phyloP scores from a whole-genome alignment of 2,888 invertebrate species.

The Drosophila demipolita region DNA sequence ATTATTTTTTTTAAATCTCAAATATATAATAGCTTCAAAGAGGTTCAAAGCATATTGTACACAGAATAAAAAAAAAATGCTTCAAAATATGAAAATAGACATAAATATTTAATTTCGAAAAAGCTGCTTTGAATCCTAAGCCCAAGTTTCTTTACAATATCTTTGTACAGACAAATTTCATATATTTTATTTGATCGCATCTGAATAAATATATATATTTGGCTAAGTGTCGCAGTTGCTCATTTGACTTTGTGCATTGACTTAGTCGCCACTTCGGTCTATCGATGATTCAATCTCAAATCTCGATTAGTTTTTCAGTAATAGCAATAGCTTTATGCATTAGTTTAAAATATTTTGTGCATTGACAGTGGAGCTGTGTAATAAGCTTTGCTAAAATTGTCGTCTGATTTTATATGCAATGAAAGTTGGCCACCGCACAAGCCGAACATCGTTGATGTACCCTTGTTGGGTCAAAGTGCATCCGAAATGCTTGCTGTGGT shows the following conservation, averaged over 20 bases:
- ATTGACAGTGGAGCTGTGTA: slow-evolving; percentile 13
- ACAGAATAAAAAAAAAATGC: background rate
- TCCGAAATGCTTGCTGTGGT: slow-evolving; percentile 18
- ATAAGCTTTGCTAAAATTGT: slow-evolving; percentile 11
- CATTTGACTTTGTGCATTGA: slow-evolving; percentile 14
- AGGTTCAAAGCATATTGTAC: background rate
- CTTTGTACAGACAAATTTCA: background rate
- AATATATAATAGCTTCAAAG: background rate
- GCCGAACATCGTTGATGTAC: slow-evolving; percentile 12
- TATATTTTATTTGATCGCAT: background rate
- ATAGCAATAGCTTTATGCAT: background rate
- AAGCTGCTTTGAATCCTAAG: background rate
- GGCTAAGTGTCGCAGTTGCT: slow-evolving; percentile 3
- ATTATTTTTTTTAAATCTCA: background rate
- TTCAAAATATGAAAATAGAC: background rate
- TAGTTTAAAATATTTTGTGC: background rate
- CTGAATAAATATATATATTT: too few species aligned
- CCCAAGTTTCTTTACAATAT: background rate
- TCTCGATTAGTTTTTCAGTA: slow-evolving; percentile 54
- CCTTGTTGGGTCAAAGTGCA: slow-evolving; percentile 56
- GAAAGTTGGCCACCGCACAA: slow-evolving; percentile 9
- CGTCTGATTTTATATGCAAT: slow-evolving; percentile 56
- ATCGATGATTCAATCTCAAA: slow-evolving; percentile 59
- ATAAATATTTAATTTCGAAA: background rate
- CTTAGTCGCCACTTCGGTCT: slow-evolving; percentile 27